Percentiles rank a stretch among this genome's conserved stretches.
Evolutionary conservation across 1,140 invertebrate genomes (phyloP).

Genomic region (Dolichoris vasculosae): DNA sequence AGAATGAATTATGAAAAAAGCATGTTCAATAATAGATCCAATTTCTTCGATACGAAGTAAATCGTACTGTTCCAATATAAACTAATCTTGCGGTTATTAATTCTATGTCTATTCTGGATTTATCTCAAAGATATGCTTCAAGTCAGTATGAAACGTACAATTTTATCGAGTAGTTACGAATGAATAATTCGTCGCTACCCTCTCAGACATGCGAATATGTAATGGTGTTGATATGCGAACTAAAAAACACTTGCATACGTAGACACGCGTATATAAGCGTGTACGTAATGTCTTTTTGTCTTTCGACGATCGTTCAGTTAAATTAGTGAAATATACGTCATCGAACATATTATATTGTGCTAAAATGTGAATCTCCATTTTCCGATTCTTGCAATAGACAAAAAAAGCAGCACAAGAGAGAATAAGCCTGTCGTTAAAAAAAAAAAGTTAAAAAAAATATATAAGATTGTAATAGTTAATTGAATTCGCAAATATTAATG

Average conservation of each 20-base stretch:
- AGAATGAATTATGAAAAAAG: constrained; percentile 37
- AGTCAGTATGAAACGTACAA: constrained; percentile 34
- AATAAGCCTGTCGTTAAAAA: constrained; percentile 51
- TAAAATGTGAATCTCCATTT: constrained; percentile 48
- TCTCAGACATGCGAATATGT: not conserved
- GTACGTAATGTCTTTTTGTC: constrained; percentile 39
- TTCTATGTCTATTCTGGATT: constrained; percentile 50
- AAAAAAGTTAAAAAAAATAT: constrained; percentile 26
- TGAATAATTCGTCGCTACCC: constrained; percentile 36
- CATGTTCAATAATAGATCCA: constrained; percentile 27
- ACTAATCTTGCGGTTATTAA: constrained; percentile 48
- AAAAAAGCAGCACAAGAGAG: constrained; percentile 46
- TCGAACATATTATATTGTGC: constrained; percentile 30
- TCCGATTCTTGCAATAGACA: constrained; percentile 50
- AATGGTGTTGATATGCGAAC: not conserved
- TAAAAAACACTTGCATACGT: constrained; percentile 4
- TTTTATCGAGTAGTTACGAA: constrained; percentile 38
- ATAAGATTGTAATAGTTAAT: constrained; percentile 39
- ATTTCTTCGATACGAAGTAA: constrained; percentile 14
- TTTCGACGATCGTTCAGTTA: constrained; percentile 32
- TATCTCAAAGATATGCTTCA: constrained; percentile 39
- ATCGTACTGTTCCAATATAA: constrained; percentile 17
- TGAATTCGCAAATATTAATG: constrained; percentile 34
- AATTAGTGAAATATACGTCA: constrained; percentile 49
- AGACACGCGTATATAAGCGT: not conserved